Evolutionary conservation across 2,888 invertebrate genomes (phyloP), one percentile per base, ranked within the genome.

Genomic region (Luperina testacea): DNA sequence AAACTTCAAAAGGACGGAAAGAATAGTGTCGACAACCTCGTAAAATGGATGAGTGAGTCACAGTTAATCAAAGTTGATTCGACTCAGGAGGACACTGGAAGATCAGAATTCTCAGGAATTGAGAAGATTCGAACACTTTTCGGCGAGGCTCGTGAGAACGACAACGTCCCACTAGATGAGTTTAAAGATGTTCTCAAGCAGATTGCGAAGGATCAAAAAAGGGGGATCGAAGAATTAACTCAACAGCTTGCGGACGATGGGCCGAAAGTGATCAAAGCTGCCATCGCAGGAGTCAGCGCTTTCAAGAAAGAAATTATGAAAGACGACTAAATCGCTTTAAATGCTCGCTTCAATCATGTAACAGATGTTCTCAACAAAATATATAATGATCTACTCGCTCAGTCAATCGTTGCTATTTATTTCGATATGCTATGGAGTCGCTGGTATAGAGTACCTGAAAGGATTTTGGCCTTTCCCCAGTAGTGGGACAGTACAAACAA

Each of bases 31-130:
- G 93, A 94, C 4, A 92, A 87, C 20, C 83, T 94, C 0, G 80
- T 95, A 0, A 88, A 92, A 76, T 95, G 95, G 95, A 90, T 95
- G 88, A 92, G 93, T 72, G 93, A 93, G 17, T 92, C 92, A 0
- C 93, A 93, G 75, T 74, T 95, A 6, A 90, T 94, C 5, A 92
- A 92, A 9, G 53, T 83, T 20, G 75, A 53, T 24, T 4, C 42
- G 0, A 65, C 38, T 5, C 38, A 17, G 24, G 17, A 53, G 1
- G 86, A 84, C 2, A 7, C 0, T 4, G 73, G 86, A 0, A 92
- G 91, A 27, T 9, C 51, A 71, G 91, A 88, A 0, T 81, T 90
- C 0, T 1, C 64, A 71, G 91, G 88, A 0, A 81, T 91, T 0
- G 94, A 94, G 27, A 91, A 91, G 2, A 92, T 91, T 0, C 89